A percentile compares a stretch with the other conserved stretches of the same genome.
Conservation (phyloP, 2,113 vertebrate genomes). For the Lasiurus borealis region DNA sequence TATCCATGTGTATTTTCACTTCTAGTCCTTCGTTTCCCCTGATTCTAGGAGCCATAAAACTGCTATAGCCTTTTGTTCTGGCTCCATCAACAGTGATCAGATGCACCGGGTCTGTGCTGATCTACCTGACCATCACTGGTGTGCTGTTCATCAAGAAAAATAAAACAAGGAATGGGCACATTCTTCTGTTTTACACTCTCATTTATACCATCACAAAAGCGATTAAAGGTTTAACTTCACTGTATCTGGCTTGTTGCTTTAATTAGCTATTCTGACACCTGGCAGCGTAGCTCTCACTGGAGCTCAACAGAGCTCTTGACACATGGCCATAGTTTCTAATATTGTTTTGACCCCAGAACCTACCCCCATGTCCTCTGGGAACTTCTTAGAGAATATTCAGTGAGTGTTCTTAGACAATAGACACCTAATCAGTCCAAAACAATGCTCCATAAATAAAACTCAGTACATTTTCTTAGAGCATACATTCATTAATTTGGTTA, state of each 20-base stretch:
- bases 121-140: neutral
- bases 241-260: neutral
- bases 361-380: neutral
- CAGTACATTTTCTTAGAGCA: neutral
- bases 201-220: neutral
- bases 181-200: neutral
- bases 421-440: neutral
- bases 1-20: neutral
- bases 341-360: neutral
- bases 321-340: neutral
- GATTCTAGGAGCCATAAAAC: neutral
- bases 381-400: neutral
- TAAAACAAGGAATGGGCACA: neutral
- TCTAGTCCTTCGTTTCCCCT: neutral
- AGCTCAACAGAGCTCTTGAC: neutral
- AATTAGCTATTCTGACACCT: neutral
- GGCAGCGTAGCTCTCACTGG: neutral
- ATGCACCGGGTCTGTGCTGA: neutral
- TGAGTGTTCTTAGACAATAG: neutral
- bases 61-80: neutral
- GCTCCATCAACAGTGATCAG: neutral
- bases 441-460: neutral
- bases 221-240: neutral
- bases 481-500: neutral
- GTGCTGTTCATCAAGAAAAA: neutral